Evolutionary conservation across 2,113 vertebrate genomes (phyloP), one percentile per base, ranked within the genome.

Genomic region (Salvelinus sp.): DNA sequence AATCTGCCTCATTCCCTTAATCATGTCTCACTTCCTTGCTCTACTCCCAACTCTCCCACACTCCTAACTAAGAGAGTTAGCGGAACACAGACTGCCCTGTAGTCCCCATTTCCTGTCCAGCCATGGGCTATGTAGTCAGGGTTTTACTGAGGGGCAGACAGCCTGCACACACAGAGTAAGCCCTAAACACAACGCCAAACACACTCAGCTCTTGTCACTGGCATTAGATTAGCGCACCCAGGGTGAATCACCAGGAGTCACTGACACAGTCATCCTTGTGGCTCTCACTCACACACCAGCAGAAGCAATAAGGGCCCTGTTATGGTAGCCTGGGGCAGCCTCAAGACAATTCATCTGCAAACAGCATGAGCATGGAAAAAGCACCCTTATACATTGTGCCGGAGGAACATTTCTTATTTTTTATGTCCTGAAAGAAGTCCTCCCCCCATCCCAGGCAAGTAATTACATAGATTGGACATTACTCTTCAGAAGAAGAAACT

Each of bases 401-500:
- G 81, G 83, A 89, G 89, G 85, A 76, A 71, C 72, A 86, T 86
- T 88, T 77, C 79, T 1, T n/a, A 2, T 84, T 81, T 79, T 66
- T 88, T 84, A 79, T 87, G 85, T 85, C 80, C 79, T 76, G 75
- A 85, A 85, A 77, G 65, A 85, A 77, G 69, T 79, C 70, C 68
- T 58, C 62, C 63, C 66, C 74, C 74, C 30, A 22, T 80, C 81
- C 80, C 83, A 89, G 75, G 6, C 22, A 64, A 81, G 73, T 87
- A 90, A 89, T 92, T 88, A 83, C 76, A 85, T 77, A 79, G 76
- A 82, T 85, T 85, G 78, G 74, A 91, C 87, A 90, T 85, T 23
- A 85, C 76, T 87, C 62, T 74, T 79, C 81, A 70, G 50, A 85
- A 72, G 74, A 79, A 87, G 78, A 87, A 68, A 62, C 69, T 62